phyloP scores from a whole-genome alignment of 2,797 vertebrate genomes.

The Brachymystax lenok region DNA sequence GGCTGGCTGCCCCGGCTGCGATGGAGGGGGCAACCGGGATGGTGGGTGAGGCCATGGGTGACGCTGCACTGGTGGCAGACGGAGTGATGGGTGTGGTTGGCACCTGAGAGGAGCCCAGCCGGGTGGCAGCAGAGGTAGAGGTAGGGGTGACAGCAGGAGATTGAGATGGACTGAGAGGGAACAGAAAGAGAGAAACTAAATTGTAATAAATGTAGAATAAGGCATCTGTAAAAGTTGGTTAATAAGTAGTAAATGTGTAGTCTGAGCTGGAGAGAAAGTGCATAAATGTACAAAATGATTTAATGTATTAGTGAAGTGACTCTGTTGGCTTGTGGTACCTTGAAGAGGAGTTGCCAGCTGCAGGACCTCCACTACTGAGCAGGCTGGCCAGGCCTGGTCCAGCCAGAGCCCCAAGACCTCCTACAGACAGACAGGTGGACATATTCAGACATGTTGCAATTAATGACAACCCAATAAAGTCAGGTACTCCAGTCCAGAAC shows the following conservation, averaged over 20 bases:
- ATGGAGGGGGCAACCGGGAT: slow-evolving; percentile 77
- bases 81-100: slow-evolving; percentile 78
- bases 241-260: neutral
- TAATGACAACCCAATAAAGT: neutral
- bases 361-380: slow-evolving; percentile 87
- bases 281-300: neutral
- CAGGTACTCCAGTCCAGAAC: neutral
- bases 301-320: neutral
- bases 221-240: neutral
- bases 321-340: slow-evolving; percentile 71
- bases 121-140: slow-evolving; percentile 73
- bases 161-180: slow-evolving; percentile 57
- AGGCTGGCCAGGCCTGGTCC: slow-evolving; percentile 93
- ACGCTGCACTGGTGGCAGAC: slow-evolving; percentile 71
- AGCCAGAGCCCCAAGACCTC: slow-evolving; percentile 91
- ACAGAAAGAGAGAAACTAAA: no score
- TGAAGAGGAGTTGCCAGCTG: slow-evolving; percentile 89
- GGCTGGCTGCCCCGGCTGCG: slow-evolving; percentile 80
- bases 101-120: slow-evolving; percentile 74
- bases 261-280: neutral
- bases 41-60: slow-evolving; percentile 84
- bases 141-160: slow-evolving; percentile 93
- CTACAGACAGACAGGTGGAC: slow-evolving; percentile 59
- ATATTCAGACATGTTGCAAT: neutral
- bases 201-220: neutral